These are phyloP conservation scores for Phocoena phocoena DNA, from an alignment of 2,113 vertebrate species.

Conservation along the genomic window DNA sequence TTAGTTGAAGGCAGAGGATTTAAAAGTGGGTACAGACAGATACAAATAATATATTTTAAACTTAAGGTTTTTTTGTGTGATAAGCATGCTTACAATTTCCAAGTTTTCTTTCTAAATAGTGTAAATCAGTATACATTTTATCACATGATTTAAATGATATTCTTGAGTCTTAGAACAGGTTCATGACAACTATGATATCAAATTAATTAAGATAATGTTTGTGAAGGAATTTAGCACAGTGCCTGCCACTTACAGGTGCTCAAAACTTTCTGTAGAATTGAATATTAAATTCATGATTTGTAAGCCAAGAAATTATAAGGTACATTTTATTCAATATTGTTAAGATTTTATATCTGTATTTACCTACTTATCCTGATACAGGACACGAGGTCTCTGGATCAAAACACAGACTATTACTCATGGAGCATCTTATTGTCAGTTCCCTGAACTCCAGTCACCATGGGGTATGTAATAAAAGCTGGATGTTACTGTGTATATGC, in stretches of 20 bases:
- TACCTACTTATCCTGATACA: neutral
- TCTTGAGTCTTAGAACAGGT: neutral
- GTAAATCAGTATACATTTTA: neutral
- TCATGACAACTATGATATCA: neutral
- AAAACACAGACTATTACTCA: neutral
- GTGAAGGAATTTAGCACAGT: neutral
- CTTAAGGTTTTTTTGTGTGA: neutral
- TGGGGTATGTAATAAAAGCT: neutral
- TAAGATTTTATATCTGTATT: neutral
- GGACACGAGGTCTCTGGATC: neutral
- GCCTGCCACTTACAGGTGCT: neutral
- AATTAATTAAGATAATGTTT: neutral
- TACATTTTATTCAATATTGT: neutral
- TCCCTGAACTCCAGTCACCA: neutral
- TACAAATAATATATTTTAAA: neutral
- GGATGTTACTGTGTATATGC: neutral
- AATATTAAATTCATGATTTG: neutral
- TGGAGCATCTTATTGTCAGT: too few species aligned
- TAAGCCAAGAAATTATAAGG: neutral
- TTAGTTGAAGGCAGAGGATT: conserved; percentile 17
- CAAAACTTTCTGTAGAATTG: neutral
- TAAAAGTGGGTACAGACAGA: neutral
- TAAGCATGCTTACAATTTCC: conserved; percentile 1
- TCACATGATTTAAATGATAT: neutral
- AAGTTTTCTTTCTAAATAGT: neutral